Base-by-base conservation (phyloP, 1,140 invertebrate species). In the Bilobella aurantiaca region DNA sequence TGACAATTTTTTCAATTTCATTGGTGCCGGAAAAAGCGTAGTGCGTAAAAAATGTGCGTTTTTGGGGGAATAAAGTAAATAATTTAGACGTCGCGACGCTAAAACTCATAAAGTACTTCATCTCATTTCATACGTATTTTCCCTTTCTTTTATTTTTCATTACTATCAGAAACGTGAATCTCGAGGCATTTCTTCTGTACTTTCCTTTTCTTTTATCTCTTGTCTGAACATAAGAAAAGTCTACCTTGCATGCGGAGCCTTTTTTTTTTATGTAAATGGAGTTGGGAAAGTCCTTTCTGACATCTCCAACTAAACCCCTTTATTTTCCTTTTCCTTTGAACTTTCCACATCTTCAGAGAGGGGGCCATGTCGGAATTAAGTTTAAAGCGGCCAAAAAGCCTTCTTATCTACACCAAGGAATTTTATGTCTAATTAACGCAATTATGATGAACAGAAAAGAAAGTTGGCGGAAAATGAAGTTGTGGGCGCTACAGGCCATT, bases 391-490 rank as follows among this genome's bases (percentile, higher is more conserved):
- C 18, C 34, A 3, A 23, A 53, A 53, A 53, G 49, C 49, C 25
- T 18, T 53, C 49, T 42, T 42, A 42, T 37, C 25, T 42, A 16
- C 31, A 42, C 49, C 49, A 62, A 37, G 49, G 25, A 62, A 62
- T 62, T 47, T 62, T 42, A 62, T 37, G 60, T 34, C 37, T 47
- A 62, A 62, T 62, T 30, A 37, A 62, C 31, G 49, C 31, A 62
- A n/a, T 47, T 62, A 47, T 3, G 25, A 5, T 14, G 21, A 23
- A 23, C 3, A 23, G 49, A 53, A 53, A 53, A 23, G 23, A 14
- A 8, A 42, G 34, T 42, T n/a, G n/a, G n/a, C n/a, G n/a, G n/a
- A n/a, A n/a, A n/a, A n/a, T n/a, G n/a, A n/a, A n/a, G n/a, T n/a
- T n/a, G n/a, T n/a, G n/a, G n/a, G n/a, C n/a, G n/a, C n/a, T n/a